Evolutionary conservation across 2,888 invertebrate species (phyloP), one percentile per base, ranked within the genome.

Genomic region (Acrobasis suavella): DNA sequence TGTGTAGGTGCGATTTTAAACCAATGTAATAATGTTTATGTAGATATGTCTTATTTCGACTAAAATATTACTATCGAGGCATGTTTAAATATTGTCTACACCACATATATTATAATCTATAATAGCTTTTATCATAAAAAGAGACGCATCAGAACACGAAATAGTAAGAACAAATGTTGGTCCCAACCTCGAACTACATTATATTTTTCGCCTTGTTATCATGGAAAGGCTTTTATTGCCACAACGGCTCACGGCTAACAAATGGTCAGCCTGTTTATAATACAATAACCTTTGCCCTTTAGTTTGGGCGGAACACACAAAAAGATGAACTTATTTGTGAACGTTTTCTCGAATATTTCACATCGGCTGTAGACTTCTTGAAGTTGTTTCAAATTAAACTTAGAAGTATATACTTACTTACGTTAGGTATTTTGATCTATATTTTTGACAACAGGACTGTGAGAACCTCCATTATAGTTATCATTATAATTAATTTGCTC

Each of bases 221-320:
- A 71, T 71, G 67, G 64, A 65, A 67, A 67, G 58, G 61, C 64
- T 59, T 51, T 49, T 56, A 62, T 64, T 65, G 64, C 60, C 62
- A 61, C 63, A 58, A 62, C 62, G 60, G 59, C 64, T 54, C 49
- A 39, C 54, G 55, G 42, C 39, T 67, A 67, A 69, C 66, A 72
- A 73, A 72, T 67, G 68, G 66, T 50, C 63, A 62, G 54, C 62
- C 66, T 71, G 66, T 70, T 73, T 69, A 69, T 68, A 72, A 67
- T 60, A 66, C 69, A 66, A 67, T 61, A 67, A 78, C 77, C 80
- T 75, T 65, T 74, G 78, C 70, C 78, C 76, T 79, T 78, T 46
- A 14, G 46, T 12, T 14, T n/a, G 12, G 42, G 67, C 63, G 67
- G 62, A 61, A 69, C 56, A 6, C 14, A 73, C 65, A 72, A 61